Conservation (phyloP, 2,888 invertebrate species). For the Aphidius colemani region DNA sequence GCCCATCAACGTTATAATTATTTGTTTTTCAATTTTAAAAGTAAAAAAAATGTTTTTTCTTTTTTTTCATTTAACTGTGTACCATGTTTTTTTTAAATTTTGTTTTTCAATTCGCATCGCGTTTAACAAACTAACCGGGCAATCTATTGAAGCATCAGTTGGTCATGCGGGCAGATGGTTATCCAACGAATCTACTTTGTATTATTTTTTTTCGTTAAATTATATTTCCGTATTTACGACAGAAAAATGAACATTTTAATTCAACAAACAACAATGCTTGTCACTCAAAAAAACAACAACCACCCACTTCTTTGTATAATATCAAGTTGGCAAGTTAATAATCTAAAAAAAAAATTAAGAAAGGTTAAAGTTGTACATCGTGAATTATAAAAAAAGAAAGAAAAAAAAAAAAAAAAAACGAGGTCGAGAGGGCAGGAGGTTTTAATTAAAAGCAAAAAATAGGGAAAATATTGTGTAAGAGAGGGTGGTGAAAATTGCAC, state of each 20-base stretch:
- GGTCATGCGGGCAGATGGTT: conserved; percentile 29
- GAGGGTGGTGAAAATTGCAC: conserved; percentile 1
- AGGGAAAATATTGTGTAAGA: neutral
- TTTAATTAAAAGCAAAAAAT: conserved; percentile 25
- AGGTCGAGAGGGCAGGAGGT: conserved; percentile 24
- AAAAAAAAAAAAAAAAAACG: conserved; percentile 9
- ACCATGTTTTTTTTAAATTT: neutral
- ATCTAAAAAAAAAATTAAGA: conserved; percentile 7
- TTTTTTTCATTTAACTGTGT: too few species aligned
- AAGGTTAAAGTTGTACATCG: conserved; percentile 5
- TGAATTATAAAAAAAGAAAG: neutral
- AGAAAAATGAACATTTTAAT: too few species aligned
- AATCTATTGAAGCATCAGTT: conserved; percentile 29
- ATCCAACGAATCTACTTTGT: conserved; percentile 23
- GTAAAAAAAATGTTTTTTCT: too few species aligned
- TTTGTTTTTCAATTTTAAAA: too few species aligned
- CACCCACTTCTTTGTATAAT: too few species aligned
- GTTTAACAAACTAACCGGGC: conserved; percentile 22
- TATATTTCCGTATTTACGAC: too few species aligned
- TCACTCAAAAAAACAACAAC: neutral
- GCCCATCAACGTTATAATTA: too few species aligned
- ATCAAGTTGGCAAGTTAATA: conserved; percentile 12
- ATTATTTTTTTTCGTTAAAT: neutral
- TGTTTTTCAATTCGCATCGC: conserved; percentile 23
- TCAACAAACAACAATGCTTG: too few species aligned